phyloP scores from a whole-genome alignment of 2,113 vertebrate genomes.

The Glareola pratincola region DNA sequence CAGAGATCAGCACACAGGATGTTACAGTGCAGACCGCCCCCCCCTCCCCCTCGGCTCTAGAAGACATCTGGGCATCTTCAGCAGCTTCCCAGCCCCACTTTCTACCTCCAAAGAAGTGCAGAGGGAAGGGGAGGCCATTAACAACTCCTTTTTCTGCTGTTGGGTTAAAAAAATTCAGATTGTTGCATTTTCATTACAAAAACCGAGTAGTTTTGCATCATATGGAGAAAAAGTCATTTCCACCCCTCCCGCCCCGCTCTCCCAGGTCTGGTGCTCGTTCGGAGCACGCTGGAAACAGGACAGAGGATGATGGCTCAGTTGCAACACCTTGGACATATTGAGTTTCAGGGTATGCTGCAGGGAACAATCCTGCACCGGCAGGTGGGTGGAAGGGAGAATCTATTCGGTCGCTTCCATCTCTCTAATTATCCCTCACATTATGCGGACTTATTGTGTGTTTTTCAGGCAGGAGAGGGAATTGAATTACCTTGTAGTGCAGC shows the following conservation, averaged over 20 bases:
- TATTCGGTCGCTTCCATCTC: background rate
- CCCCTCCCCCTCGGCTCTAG: fast-evolving
- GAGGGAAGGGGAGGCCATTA: background rate
- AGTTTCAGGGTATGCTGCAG: background rate
- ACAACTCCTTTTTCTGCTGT: background rate
- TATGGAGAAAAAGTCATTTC: background rate
- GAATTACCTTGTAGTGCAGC: background rate
- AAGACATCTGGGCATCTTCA: background rate
- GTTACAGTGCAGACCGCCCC: background rate
- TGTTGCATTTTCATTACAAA: background rate
- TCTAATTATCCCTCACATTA: background rate
- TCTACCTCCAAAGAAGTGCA: background rate
- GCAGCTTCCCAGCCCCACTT: background rate
- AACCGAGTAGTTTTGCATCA: background rate
- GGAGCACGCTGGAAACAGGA: background rate
- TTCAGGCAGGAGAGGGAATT: background rate
- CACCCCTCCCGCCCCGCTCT: background rate
- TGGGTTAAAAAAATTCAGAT: background rate
- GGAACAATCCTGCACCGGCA: background rate
- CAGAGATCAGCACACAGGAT: background rate
- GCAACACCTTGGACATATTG: background rate
- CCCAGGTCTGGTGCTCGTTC: background rate
- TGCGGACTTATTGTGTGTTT: background rate
- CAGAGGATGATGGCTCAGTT: background rate
- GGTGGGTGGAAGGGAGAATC: background rate